A percentile compares a stretch with the other conserved stretches of the same genome.
Conservation (phyloP, 1,140 invertebrate genomes). For the Lepidurus arcticus region DNA sequence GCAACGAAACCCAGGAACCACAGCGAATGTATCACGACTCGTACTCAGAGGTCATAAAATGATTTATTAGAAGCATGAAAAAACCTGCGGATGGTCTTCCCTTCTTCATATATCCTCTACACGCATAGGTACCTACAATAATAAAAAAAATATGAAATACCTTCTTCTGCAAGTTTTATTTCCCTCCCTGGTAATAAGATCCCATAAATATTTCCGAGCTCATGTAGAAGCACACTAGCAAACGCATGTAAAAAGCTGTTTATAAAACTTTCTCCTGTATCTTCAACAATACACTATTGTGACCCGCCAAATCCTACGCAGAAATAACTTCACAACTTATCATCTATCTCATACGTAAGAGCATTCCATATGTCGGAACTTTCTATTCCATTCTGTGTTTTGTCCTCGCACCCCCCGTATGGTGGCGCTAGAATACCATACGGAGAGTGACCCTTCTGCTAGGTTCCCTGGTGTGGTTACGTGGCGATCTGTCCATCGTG, state of each 20-base stretch:
- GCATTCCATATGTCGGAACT: too few species aligned
- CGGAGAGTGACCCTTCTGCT: too few species aligned
- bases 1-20: not conserved
- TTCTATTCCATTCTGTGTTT: too few species aligned
- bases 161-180: not conserved
- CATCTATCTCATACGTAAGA: too few species aligned
- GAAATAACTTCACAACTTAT: too few species aligned
- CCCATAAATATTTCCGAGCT: not conserved
- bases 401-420: too few species aligned
- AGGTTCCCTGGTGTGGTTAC: too few species aligned
- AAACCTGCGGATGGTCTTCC: conserved; percentile 2
- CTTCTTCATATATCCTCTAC: not conserved
- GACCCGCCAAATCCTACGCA: too few species aligned
- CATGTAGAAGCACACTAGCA: not conserved
- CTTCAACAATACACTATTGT: not conserved
- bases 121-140: too few species aligned
- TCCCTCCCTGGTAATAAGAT: not conserved
- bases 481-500: too few species aligned
- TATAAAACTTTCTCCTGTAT: not conserved
- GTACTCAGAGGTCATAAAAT: conserved; percentile 8
- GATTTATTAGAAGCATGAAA: conserved; percentile 17
- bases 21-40: conserved; percentile 16
- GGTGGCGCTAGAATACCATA: too few species aligned
- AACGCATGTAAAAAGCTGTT: not conserved
- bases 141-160: not conserved